Base-by-base conservation (phyloP, 2,888 invertebrate genomes). In the Opisthograptis luteolata region DNA sequence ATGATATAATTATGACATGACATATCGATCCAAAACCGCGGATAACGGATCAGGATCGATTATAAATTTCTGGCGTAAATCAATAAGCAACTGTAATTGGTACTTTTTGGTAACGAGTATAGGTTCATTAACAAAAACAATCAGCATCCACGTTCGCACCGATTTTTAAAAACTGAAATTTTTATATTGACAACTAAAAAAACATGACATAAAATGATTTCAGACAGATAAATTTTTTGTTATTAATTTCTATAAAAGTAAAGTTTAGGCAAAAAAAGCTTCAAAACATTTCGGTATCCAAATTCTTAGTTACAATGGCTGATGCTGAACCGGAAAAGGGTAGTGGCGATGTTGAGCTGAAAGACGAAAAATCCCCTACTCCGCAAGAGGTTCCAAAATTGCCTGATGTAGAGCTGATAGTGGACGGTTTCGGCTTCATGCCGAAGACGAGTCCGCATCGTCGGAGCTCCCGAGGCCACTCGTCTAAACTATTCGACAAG, bases 371-470 rank as follows among this genome's bases (percentile, higher is more conserved):
- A 3, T 17, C 17, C 5, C 17, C 17, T 17, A 2, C 62, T 0
- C 69, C 64, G 22, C 73, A 75, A 0, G 70, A 70, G 27, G 75
- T 73, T 1, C 70, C 76, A 0, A 78, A 76, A 44, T 46, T 77
- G 3, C 87, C 83, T 8, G 88, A 88, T 28, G 86, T 82, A 4
- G 87, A 87, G 50, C 68, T 91, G 1, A 50, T 81, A 1, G 84
- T 90, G 1, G 92, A 92, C 52, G 88, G 87, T 0, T 92, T 92
- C 57, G 92, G 92, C 1, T 86, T 88, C 51, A 86, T 91, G 82
- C 84, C 86, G 0, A 79, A 72, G 36, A 9, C 49, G 0, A 41
- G n/a, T n/a, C n/a, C n/a, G n/a, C n/a, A n/a, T 9, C 4, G 9
- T 9, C 4, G 4, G 10, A 10, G n/a, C 3, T 2, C 30, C 17